These are phyloP conservation scores for Hippolais icterina DNA, from an alignment of 2,113 vertebrate genomes.

Conservation along the genomic window DNA sequence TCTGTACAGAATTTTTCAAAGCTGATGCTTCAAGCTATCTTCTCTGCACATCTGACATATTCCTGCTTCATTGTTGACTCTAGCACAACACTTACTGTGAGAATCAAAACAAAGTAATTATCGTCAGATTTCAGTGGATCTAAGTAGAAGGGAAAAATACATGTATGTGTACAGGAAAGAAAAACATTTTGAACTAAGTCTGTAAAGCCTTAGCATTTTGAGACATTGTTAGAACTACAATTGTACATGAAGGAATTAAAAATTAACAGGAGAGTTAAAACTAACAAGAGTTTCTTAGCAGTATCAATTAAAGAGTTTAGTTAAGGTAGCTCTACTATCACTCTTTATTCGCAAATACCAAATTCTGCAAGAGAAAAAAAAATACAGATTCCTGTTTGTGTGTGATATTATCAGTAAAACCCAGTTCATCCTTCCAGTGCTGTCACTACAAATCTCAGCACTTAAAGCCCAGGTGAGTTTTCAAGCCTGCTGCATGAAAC, in stretches of 20 bases:
- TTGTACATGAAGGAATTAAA: neutral
- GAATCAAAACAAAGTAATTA: conserved; percentile 35
- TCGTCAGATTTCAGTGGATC: neutral
- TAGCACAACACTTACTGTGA: neutral
- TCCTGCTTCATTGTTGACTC: conserved; percentile 2
- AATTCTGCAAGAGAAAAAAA: neutral
- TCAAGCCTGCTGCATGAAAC: neutral
- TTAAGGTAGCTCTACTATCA: neutral
- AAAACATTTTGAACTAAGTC: neutral
- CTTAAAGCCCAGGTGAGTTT: neutral
- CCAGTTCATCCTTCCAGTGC: neutral
- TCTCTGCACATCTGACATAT: conserved; percentile 17
- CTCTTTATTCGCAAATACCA: neutral
- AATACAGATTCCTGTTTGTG: neutral
- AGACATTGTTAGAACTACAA: neutral
- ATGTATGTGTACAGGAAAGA: neutral
- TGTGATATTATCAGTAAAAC: neutral
- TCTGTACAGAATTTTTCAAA: conserved; percentile 20
- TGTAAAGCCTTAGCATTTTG: neutral
- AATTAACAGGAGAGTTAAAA: neutral
- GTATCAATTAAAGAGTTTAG: neutral
- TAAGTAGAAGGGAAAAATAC: neutral
- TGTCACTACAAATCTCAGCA: neutral
- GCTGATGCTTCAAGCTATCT: conserved; percentile 21
- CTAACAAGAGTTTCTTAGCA: neutral